Evolutionary conservation across 2,113 vertebrate species (phyloP), one percentile per base, ranked within the genome.

Genomic region (Monopterus albus): DNA sequence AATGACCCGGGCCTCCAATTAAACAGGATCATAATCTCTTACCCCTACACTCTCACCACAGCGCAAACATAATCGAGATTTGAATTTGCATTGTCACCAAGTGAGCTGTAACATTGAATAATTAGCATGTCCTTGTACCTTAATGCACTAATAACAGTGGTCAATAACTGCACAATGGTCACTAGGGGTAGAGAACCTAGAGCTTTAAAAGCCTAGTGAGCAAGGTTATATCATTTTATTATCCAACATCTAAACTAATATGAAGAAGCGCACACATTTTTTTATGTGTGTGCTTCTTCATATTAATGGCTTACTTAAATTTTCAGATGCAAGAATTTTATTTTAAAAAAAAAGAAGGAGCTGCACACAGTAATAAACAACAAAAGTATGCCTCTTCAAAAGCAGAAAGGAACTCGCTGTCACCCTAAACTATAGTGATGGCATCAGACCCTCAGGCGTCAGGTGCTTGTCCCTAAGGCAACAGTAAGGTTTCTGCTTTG

Each of bases 11-110:
- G 72, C 73, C 69, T 77, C 68, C 79, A 87, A 87, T 88, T 89
- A 91, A 82, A 88, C 47, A 40, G 39, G 72, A 76, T 88, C 67
- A 75, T 81, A 82, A 87, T 90, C 77, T 91, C 10, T 1, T 58
- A 62, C 42, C 46, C 69, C 55, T 11, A n/a, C 57, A 6, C 61
- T 13, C 80, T 69, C 63, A 58, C 84, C 68, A 57, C 14, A 26
- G 78, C 73, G 78, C 78, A 88, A 90, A 78, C 81, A 88, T 90
- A 85, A 87, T n/a, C n/a, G n/a, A n/a, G n/a, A n/a, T n/a, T n/a
- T n/a, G n/a, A n/a, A n/a, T 72, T 6, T 53, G 35, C 40, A 52
- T 68, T 78, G 63, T 86, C 78, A 20, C 56, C 29, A 33, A 73
- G 72, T 78, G 50, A 40, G 65, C 64, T 52, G 49, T 82, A 74